Evolutionary conservation across 1,140 invertebrate genomes (phyloP).

Genomic region (Acromyrmex charruanus): DNA sequence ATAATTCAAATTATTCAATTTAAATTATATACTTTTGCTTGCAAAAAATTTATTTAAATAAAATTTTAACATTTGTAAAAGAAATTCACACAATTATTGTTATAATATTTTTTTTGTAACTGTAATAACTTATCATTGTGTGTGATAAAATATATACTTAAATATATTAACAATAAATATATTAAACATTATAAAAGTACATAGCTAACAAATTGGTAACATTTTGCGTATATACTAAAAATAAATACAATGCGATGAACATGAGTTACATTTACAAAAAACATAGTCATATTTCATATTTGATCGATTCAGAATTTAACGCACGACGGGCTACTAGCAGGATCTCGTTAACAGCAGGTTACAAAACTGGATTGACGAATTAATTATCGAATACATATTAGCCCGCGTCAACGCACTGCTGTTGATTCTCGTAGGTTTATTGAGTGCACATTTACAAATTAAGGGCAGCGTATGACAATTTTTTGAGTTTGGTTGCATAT

Average conservation of each 20-base stretch:
- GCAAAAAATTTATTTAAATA: not conserved
- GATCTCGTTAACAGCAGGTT: conserved; percentile 31
- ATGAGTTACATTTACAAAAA: conserved; percentile 21
- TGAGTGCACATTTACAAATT: conserved; percentile 48
- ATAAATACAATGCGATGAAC: conserved; percentile 11
- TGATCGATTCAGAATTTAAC: conserved; percentile 16
- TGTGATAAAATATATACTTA: conserved; percentile 19
- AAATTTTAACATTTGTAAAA: not conserved
- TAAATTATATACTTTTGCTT: not conserved
- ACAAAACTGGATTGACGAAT: conserved; percentile 51
- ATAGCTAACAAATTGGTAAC: not conserved
- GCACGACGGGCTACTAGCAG: not conserved
- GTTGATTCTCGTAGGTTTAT: conserved; percentile 62
- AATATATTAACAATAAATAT: not conserved
- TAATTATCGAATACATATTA: conserved; percentile 66
- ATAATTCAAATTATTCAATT: not conserved
- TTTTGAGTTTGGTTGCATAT: not conserved
- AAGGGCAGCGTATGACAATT: not conserved
- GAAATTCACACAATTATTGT: not conserved
- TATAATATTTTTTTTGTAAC: not conserved
- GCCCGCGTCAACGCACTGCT: not conserved
- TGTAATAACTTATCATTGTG: not conserved
- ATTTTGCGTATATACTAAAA: not conserved
- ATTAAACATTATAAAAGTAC: not conserved
- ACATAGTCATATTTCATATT: conserved; percentile 19